Percentiles rank a stretch among this genome's conserved stretches.
These are phyloP conservation scores for Lanius ludovicianus DNA, from an alignment of 2,113 vertebrate genomes.

Conservation along the genomic window DNA sequence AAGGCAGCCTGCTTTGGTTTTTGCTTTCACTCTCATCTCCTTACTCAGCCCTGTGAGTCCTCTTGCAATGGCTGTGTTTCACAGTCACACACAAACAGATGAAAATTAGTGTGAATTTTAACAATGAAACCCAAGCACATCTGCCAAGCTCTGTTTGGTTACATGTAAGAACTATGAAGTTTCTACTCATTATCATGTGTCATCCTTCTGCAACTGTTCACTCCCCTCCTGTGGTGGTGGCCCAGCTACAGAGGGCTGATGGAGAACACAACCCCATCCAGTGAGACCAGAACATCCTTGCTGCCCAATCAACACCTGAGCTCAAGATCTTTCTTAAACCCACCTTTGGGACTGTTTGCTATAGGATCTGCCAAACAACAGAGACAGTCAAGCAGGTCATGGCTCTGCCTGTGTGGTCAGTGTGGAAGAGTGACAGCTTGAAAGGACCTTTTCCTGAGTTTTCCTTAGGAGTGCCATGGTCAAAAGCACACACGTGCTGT, in stretches of 20 bases:
- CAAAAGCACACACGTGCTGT: neutral
- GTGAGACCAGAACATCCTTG: neutral
- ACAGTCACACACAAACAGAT: neutral
- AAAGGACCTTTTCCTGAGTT: neutral
- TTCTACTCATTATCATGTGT: neutral
- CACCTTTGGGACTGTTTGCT: neutral
- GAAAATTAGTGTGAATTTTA: neutral
- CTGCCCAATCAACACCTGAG: neutral
- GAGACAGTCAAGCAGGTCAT: neutral
- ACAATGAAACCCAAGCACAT: neutral
- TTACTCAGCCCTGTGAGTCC: neutral
- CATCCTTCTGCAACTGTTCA: neutral
- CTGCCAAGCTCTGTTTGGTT: neutral
- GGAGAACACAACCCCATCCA: neutral
- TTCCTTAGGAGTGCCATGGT: accelerated
- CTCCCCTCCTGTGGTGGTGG: neutral
- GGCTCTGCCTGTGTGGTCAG: neutral
- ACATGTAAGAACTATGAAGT: neutral
- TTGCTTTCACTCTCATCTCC: neutral
- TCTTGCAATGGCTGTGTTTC: neutral
- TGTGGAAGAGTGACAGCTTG: neutral
- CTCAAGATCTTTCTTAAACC: neutral
- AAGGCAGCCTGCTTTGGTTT: neutral
- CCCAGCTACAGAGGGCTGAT: neutral
- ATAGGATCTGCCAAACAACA: neutral